A percentile compares a stretch with the other conserved stretches of the same genome.
phyloP scores from a whole-genome alignment of 2,888 invertebrate species.

The Tethea ocularis region DNA sequence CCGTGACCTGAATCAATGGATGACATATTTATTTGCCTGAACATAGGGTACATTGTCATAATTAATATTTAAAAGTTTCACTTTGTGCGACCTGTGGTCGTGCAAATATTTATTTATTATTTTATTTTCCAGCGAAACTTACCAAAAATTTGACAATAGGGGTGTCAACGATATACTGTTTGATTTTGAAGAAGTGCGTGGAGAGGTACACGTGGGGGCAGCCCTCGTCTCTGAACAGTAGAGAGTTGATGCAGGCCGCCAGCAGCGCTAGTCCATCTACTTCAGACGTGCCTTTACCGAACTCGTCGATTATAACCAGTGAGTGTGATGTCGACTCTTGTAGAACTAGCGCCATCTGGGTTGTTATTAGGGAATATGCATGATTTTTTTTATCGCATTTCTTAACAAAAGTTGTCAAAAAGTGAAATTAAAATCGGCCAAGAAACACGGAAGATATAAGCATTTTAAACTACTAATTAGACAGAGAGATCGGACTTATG shows the following conservation, averaged over 20 bases:
- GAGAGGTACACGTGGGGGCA: conserved; percentile 91
- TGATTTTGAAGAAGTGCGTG: conserved; percentile 90
- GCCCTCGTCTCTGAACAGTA: conserved; percentile 79
- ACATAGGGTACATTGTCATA: no score
- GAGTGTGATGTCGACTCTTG: conserved; percentile 86
- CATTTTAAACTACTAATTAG: no score
- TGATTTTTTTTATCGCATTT: no score
- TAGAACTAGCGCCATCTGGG: conserved; percentile 88
- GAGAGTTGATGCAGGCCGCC: conserved; percentile 85
- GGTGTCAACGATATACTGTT: conserved; percentile 81
- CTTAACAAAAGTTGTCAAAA: no score
- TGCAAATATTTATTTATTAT: no score
- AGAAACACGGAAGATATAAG: no score
- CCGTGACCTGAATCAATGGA: no score
- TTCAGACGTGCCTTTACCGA: conserved; percentile 92
- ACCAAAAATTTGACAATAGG: conserved; percentile 82
- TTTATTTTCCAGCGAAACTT: conserved; percentile 29
- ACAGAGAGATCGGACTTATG: no score
- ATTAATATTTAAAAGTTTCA: no score
- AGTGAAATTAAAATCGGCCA: no score
- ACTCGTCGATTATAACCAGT: conserved; percentile 93
- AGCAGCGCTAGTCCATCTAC: conserved; percentile 89
- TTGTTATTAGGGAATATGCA: conserved; percentile 11
- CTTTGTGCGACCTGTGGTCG: no score
- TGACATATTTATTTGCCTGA: no score